Percentiles rank a stretch among this genome's conserved stretches.
Conservation (phyloP, 2,888 invertebrate species). For the Drosophila acutilabella region DNA sequence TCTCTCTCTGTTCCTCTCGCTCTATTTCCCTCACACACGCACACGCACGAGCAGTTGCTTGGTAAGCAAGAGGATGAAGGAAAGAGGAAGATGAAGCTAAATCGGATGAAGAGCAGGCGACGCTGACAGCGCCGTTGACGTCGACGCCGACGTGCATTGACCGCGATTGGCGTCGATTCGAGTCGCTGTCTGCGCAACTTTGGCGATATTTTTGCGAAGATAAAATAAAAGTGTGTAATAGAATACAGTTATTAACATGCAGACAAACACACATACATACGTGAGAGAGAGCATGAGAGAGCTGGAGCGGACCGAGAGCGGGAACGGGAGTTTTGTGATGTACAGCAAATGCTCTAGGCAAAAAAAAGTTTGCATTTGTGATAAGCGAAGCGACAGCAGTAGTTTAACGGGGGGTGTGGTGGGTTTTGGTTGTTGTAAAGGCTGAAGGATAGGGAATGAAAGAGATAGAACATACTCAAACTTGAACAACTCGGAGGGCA, state of each 20-base stretch:
- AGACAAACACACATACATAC: slow-evolving; percentile 45
- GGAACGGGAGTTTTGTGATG: slow-evolving; percentile 39
- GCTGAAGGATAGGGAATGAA: not conserved
- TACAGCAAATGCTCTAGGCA: slow-evolving; percentile 69
- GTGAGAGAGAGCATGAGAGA: not conserved
- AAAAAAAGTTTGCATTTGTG: slow-evolving; percentile 57
- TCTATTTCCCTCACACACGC: not conserved
- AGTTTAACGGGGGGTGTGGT: not conserved
- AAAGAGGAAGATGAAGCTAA: slow-evolving; percentile 19
- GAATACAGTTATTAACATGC: slow-evolving; percentile 79
- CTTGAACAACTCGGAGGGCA: slow-evolving; percentile 66
- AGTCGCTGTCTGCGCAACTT: slow-evolving; percentile 70
- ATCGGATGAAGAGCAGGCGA: slow-evolving; percentile 20
- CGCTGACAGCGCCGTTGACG: slow-evolving; percentile 13
- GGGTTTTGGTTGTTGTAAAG: not conserved
- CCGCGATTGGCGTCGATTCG: slow-evolving; percentile 74
- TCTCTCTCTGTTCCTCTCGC: not conserved
- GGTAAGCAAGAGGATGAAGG: slow-evolving; percentile 30
- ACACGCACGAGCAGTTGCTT: slow-evolving; percentile 25
- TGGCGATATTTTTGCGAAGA: slow-evolving; percentile 78
- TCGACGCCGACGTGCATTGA: slow-evolving; percentile 68
- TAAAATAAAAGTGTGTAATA: slow-evolving; percentile 78
- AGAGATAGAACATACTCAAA: slow-evolving; percentile 41
- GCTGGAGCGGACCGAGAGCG: not conserved
- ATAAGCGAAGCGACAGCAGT: slow-evolving; percentile 57